Evolutionary conservation across 1,140 invertebrate species (phyloP), one percentile per base, ranked within the genome.

Genomic region (Dendrolimus kikuchii): DNA sequence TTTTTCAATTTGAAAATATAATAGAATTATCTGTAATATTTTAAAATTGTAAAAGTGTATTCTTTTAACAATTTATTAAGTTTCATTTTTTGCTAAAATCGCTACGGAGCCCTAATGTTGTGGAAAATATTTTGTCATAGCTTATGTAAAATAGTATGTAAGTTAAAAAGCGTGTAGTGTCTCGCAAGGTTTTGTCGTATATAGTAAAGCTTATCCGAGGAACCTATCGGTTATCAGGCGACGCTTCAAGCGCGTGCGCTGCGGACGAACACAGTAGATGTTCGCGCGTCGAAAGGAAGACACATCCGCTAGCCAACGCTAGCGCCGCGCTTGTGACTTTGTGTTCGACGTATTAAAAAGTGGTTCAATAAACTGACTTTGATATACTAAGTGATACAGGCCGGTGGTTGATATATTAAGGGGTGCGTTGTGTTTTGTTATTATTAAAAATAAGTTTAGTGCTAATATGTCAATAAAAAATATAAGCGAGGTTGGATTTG

Each of bases 181-280:
- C 42, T 51, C 50, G 55, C 51, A 47, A 46, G 62, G 57, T 67
- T 62, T 75, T 68, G 55, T 51, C 53, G 53, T 59, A 55, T 66
- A 63, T 64, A 57, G 54, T 51, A 6, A 59, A 62, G 67, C 57
- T 74, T 74, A 73, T 71, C 66, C 64, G 55, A 58, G 59, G 66
- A 53, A 70, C 54, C 67, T 83, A 80, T 84, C 78, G 73, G 75
- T 79, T 81, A 81, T 84, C 78, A 76, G 60, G 44, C 62, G 64
- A 61, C 64, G 62, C 58, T 61, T 59, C 57, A 52, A 59, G 62
- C 60, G 68, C 60, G 62, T 56, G 66, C 64, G 67, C 66, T 38
- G 43, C 59, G 43, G 62, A 66, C 62, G 66, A 62, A 64, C 80
- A 23, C 23, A 84, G 81, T 84, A 81, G 81, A 84, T 84, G 78